A percentile compares a stretch with the other conserved stretches of the same genome.
Evolutionary conservation across 2,113 vertebrate genomes (phyloP).

Genomic region (Semnornis frantzii): DNA sequence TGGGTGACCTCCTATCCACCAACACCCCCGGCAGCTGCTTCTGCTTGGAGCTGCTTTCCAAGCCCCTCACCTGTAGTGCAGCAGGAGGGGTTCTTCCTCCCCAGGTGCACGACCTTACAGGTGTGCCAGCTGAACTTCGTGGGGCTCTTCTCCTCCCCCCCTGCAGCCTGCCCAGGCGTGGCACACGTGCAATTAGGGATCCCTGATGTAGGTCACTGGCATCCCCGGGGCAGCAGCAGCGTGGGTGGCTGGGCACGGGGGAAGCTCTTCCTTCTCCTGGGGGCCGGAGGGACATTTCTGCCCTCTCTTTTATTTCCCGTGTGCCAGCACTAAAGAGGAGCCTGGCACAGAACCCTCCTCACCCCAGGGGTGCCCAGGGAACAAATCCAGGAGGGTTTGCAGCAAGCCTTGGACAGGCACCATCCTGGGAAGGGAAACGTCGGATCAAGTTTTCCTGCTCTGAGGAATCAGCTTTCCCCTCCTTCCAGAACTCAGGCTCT

Average conservation of each 20-base stretch:
- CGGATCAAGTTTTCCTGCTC: rapidly evolving
- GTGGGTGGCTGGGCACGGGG: too few species aligned
- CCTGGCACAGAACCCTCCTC: background rate
- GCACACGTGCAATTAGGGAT: background rate
- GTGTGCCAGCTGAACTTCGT: too few species aligned
- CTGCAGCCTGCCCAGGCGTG: background rate
- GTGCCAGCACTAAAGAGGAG: background rate
- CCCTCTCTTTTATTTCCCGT: too few species aligned
- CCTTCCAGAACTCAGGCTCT: background rate
- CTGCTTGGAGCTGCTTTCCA: too few species aligned
- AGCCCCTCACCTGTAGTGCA: background rate
- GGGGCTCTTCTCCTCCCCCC: too few species aligned
- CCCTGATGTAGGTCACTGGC: background rate
- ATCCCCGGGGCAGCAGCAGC: background rate
- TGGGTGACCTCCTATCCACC: too few species aligned
- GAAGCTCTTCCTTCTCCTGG: too few species aligned
- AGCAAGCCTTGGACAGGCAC: rapidly evolving
- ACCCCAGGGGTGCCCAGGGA: background rate
- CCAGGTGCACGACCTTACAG: too few species aligned
- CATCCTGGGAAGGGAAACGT: background rate
- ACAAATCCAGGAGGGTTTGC: background rate
- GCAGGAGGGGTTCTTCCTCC: background rate
- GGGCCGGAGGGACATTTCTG: background rate
- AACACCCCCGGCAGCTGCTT: too few species aligned
- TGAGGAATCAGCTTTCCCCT: rapidly evolving